Conservation (phyloP, 2,113 vertebrate genomes). For the Microcebus ravelobensis region DNA sequence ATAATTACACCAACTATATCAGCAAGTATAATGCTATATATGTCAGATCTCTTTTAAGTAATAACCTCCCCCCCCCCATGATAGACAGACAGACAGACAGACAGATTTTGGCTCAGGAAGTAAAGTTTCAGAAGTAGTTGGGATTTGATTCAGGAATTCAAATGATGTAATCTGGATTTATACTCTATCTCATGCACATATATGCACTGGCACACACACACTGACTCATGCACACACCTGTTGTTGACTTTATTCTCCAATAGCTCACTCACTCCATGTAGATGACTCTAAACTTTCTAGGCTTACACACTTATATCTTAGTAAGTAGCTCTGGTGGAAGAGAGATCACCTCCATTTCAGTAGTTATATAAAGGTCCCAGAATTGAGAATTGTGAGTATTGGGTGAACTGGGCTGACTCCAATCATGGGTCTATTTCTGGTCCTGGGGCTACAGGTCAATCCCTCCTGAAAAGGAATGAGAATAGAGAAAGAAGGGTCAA, state of each 20-base stretch:
- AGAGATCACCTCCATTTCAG: neutral
- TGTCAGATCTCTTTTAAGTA: neutral
- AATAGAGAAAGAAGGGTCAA: neutral
- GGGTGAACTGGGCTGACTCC: neutral
- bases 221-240: neutral
- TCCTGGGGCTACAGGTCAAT: neutral
- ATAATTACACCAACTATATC: neutral
- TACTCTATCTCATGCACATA: neutral
- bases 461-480: neutral
- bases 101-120: neutral
- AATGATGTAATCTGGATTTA: neutral
- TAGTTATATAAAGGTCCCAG: neutral
- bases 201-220: neutral
- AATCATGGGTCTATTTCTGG: neutral
- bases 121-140: neutral
- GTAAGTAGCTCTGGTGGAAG: neutral
- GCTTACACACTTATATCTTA: neutral
- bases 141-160: neutral
- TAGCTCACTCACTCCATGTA: neutral
- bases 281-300: neutral
- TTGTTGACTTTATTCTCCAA: neutral
- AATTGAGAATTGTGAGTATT: neutral
- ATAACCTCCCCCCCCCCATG: neutral
- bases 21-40: neutral
- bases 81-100: neutral